Base-by-base conservation (phyloP, 2,888 invertebrate species). In the Cheilosia urbana region DNA sequence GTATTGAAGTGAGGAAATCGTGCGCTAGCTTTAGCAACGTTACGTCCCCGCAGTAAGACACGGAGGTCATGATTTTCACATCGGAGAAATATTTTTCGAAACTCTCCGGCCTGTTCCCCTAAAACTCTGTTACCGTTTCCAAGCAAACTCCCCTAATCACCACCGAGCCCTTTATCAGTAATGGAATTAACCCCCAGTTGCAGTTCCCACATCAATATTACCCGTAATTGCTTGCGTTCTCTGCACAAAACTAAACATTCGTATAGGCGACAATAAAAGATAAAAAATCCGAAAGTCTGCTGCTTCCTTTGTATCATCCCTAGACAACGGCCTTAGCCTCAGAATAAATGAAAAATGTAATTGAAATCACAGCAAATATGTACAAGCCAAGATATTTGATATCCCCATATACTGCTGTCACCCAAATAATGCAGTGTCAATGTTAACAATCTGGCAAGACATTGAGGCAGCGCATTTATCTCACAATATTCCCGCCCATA, bases 311-410 rank as follows among this genome's bases (percentile, higher is more conserved):
- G 42, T 42, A 4, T 7, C 19, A 34, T 34, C 34, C 34, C 19
- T 7, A 17, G 40, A 9, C 1, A 27, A 62, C 17, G 11, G 13
- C 21, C 34, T n/a, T 4, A 58, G n/a, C 9, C 34, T n/a, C 9
- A 58, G n/a, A 4, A 4, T 11, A 62, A 62, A 62, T 72, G 63
- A 69, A 69, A 62, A 69, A 45, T 55, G n/a, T 69, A 77, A 77
- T 77, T 69, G 62, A 77, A 77, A 77, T 77, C 60, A 60, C 68
- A 45, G 68, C 47, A 53, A 69, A 69, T 53, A 55, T 53, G 21
- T 53, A 42, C 60, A 47, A 21, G 30, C 21, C 53, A 30, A 60
- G 45, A 53, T 53, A 53, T 53, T 60, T 76, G 51, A 49, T 42
- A 68, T 62, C 30, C 53, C 19, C 42, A 37, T 27, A 2, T 27